Conservation (phyloP, 1,140 invertebrate species). For the Zaprionus gabonicus region DNA sequence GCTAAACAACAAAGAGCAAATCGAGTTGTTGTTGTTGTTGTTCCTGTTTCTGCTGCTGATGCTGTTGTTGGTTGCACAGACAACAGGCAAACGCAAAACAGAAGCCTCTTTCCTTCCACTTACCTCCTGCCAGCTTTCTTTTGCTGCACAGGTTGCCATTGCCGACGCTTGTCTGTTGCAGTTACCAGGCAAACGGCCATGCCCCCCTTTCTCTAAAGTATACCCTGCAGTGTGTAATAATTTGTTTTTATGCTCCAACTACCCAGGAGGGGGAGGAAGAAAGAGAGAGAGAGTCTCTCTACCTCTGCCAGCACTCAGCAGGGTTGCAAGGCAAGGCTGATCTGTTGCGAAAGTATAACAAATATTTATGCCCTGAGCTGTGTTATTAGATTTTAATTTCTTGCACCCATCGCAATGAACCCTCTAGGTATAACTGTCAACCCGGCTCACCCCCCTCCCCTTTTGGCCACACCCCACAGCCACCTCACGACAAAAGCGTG, state of each 20-base stretch:
- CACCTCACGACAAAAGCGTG: conserved; percentile 40
- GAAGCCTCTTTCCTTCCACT: conserved; percentile 48
- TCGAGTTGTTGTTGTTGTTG: conserved; percentile 30
- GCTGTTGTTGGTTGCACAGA: conserved; percentile 30
- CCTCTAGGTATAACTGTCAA: conserved; percentile 29
- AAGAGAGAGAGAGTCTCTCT: background rate
- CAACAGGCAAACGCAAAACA: conserved; percentile 52
- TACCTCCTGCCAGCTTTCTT: conserved; percentile 35
- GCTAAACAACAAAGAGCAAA: conserved; percentile 75
- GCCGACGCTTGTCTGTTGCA: conserved; percentile 68
- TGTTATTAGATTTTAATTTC: conserved; percentile 84
- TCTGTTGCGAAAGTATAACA: conserved; percentile 70
- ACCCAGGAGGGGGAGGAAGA: background rate
- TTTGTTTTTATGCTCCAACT: conserved; percentile 69
- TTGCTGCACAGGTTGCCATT: conserved; percentile 74
- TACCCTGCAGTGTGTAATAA: conserved; percentile 71
- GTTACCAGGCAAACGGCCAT: conserved; percentile 21
- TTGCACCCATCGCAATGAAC: conserved; percentile 72
- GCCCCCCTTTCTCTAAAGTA: conserved; percentile 1
- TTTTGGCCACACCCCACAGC: background rate
- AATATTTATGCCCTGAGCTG: conserved; percentile 82
- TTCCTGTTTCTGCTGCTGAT: conserved; percentile 25
- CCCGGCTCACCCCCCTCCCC: conserved; percentile 6
- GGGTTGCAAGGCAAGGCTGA: conserved; percentile 49
- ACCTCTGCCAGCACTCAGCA: conserved; percentile 45